These are phyloP conservation scores for Sitobion miscanthi DNA, from an alignment of 1,140 invertebrate species.

Conservation along the genomic window DNA sequence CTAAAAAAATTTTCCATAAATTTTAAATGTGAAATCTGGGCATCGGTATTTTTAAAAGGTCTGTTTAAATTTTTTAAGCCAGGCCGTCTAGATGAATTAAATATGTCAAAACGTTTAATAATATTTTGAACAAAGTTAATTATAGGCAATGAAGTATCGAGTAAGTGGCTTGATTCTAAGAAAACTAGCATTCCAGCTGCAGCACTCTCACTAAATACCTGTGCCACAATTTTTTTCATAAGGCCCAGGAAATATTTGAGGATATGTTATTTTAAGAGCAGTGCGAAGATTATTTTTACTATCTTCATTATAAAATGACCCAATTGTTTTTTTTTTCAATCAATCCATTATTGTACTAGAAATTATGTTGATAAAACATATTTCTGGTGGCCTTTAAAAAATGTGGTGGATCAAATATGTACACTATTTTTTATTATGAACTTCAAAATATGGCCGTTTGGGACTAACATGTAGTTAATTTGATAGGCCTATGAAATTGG, in stretches of 20 bases:
- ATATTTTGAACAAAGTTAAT: constrained; percentile 10
- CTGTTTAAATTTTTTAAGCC: background rate
- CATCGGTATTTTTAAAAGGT: constrained; percentile 4
- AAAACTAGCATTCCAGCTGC: background rate
- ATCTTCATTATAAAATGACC: too few relatives aligned
- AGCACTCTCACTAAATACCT: background rate
- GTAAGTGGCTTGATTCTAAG: background rate
- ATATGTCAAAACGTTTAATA: constrained; percentile 20
- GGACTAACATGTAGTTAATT: too few relatives aligned
- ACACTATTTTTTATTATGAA: too few relatives aligned
- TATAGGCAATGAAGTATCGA: background rate
- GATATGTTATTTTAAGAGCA: background rate
- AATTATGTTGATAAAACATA: too few relatives aligned
- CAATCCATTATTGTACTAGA: too few relatives aligned
- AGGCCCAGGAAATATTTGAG: background rate
- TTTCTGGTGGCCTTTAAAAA: too few relatives aligned
- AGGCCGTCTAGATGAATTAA: background rate
- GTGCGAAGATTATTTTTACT: too few relatives aligned
- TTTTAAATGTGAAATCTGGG: background rate
- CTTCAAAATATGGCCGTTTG: too few relatives aligned
- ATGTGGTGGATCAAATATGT: too few relatives aligned
- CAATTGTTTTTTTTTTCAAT: too few relatives aligned
- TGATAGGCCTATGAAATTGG: too few relatives aligned
- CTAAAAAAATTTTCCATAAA: background rate
- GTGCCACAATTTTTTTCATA: background rate